Conservation (phyloP, 2,797 vertebrate species). For the Anguilla anguilla region DNA sequence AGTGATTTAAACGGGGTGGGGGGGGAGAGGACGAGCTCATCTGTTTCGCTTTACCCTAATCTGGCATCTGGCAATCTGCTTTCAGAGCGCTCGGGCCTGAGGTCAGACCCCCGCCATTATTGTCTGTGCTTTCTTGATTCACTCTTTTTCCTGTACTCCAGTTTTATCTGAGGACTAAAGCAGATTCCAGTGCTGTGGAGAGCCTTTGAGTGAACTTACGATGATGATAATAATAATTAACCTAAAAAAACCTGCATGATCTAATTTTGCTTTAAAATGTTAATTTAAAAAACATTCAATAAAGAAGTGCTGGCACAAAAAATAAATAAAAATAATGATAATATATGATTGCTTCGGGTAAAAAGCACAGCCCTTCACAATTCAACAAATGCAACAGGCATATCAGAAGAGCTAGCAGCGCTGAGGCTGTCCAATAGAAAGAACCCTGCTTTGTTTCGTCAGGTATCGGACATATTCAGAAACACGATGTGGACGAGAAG, state of each 20-base stretch:
- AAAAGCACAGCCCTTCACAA: too few species aligned
- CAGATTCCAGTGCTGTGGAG: background rate
- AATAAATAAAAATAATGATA: too few species aligned
- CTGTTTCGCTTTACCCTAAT: constrained; percentile 29
- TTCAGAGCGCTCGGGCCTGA: constrained; percentile 15
- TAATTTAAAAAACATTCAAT: too few species aligned
- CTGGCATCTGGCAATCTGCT: constrained; percentile 14
- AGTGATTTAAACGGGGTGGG: background rate
- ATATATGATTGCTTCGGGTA: too few species aligned
- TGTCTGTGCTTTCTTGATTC: background rate
- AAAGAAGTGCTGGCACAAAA: too few species aligned
- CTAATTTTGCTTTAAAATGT: too few species aligned
- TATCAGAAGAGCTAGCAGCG: background rate
- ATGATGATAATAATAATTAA: too few species aligned
- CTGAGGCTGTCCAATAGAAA: background rate
- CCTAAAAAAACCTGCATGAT: too few species aligned
- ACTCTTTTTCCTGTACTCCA: background rate
- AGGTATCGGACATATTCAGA: background rate
- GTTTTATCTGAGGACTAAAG: background rate
- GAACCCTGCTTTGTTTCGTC: background rate
- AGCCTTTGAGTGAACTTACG: background rate
- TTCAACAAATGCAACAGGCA: too few species aligned
- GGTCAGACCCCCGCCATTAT: background rate
- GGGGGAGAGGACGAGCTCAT: constrained; percentile 10
- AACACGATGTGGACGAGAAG: background rate